These are phyloP conservation scores for Anhinga anhinga DNA, from an alignment of 2,113 vertebrate genomes.

Conservation along the genomic window DNA sequence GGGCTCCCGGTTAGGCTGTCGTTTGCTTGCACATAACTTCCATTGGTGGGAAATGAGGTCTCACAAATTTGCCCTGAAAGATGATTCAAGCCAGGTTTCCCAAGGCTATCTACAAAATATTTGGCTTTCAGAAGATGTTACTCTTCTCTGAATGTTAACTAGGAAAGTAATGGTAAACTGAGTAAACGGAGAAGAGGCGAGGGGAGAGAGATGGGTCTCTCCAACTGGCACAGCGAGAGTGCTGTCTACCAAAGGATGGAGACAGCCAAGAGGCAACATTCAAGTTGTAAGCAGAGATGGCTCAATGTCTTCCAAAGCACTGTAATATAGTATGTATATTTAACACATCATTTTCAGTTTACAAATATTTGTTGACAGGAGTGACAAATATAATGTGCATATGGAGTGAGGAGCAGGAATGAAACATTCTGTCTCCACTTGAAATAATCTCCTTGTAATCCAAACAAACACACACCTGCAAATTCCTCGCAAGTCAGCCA, in stretches of 20 bases:
- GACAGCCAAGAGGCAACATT: background rate
- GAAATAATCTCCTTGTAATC: background rate
- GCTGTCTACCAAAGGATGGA: background rate
- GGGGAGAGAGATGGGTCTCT: background rate
- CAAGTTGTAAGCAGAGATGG: background rate
- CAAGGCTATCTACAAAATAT: background rate
- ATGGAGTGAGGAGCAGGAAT: background rate
- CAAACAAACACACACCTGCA: constrained; percentile 53
- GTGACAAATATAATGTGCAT: background rate
- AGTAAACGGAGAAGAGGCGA: background rate
- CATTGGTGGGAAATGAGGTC: background rate
- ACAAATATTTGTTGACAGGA: constrained; percentile 45
- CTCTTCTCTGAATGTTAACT: background rate
- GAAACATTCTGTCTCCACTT: constrained; percentile 42
- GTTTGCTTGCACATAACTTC: background rate
- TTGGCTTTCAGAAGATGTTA: background rate
- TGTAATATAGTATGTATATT: background rate
- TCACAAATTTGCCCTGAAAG: background rate
- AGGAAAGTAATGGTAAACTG: background rate
- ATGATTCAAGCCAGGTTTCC: background rate
- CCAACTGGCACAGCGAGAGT: background rate
- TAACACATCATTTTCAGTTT: constrained; percentile 46
- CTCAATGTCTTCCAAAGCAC: background rate
- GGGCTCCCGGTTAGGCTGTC: background rate
- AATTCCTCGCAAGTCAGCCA: constrained; percentile 1